Evolutionary conservation across 2,888 invertebrate genomes (phyloP).

Genomic region (Entomobrya multifasciata): DNA sequence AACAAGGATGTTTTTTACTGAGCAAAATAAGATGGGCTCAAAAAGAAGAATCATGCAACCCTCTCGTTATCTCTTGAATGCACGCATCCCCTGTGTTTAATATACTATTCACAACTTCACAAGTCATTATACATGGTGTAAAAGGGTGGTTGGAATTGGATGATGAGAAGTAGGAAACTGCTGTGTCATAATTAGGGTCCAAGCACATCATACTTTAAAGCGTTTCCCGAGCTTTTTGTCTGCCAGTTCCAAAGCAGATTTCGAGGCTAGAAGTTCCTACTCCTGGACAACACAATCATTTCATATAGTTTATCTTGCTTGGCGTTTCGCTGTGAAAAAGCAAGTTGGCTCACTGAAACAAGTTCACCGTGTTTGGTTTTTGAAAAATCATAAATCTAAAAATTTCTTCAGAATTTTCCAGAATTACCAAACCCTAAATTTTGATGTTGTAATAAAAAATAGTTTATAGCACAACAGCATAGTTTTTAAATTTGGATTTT

Average conservation of each 20-base stretch:
- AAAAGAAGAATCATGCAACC: neutral
- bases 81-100: constrained; percentile 32
- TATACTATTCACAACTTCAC: neutral
- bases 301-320: neutral
- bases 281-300: constrained; percentile 12
- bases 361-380: neutral
- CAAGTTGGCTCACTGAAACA: neutral
- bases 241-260: constrained; percentile 46
- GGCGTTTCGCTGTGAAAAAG: constrained; percentile 5
- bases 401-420: neutral
- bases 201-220: constrained; percentile 20
- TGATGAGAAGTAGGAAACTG: neutral
- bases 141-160: too few species aligned
- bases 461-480: too few species aligned
- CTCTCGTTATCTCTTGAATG: neutral
- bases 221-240: neutral
- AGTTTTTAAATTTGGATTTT: too few species aligned
- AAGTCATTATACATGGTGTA: neutral
- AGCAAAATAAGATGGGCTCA: neutral
- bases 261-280: constrained; percentile 64
- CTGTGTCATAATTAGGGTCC: constrained; percentile 3
- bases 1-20: neutral
- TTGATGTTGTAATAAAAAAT: too few species aligned
- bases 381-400: neutral
- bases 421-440: too few species aligned